Percentiles rank a stretch among this genome's conserved stretches.
Evolutionary conservation across 2,113 vertebrate species (phyloP).

Genomic region (Macheiramphus alcinus): DNA sequence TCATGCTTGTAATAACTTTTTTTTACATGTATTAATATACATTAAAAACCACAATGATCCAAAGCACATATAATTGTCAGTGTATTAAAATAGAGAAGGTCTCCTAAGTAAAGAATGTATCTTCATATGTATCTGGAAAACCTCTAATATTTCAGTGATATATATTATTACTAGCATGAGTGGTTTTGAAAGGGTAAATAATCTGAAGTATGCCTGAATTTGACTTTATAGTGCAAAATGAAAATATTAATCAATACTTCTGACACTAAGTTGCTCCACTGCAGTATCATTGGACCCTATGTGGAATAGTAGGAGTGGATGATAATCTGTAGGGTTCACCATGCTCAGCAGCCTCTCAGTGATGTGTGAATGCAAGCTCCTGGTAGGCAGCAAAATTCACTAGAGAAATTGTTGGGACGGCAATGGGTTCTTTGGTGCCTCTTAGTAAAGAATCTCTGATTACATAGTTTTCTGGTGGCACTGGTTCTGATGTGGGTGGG

Average conservation of each 20-base stretch:
- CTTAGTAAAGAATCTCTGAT: neutral
- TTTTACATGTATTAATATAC: neutral
- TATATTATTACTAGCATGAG: rapidly evolving
- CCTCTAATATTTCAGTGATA: neutral
- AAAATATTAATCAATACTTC: neutral
- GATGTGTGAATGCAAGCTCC: neutral
- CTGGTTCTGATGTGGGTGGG: neutral
- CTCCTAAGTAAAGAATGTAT: neutral
- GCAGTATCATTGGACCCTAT: neutral
- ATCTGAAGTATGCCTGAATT: neutral
- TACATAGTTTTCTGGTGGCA: neutral
- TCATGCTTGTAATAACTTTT: neutral
- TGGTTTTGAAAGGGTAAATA: neutral
- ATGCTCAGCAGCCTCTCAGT: neutral
- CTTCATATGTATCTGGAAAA: neutral
- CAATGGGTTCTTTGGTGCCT: rapidly evolving
- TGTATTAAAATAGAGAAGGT: neutral
- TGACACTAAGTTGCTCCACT: neutral
- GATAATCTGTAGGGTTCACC: neutral
- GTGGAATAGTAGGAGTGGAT: neutral
- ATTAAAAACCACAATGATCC: neutral
- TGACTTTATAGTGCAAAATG: neutral
- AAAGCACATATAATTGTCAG: neutral
- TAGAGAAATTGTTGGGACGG: neutral
- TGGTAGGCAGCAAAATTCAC: neutral